These are phyloP conservation scores for Drosophila saltans DNA, from an alignment of 1,140 invertebrate genomes.

Conservation along the genomic window DNA sequence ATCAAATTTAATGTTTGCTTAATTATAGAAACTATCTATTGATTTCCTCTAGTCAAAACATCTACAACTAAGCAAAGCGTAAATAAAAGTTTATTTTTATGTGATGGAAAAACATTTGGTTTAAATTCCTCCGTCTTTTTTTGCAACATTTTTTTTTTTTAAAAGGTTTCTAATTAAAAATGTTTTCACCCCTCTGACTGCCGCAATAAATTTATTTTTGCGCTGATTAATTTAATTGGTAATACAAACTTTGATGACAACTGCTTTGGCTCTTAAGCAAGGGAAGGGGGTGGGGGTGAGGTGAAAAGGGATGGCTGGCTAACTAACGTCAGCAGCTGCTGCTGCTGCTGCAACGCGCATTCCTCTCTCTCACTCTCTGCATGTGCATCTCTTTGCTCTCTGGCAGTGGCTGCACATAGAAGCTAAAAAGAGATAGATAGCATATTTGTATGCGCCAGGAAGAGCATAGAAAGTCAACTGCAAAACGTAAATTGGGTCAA, in stretches of 20 bases:
- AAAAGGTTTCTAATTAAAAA: slow-evolving; percentile 6
- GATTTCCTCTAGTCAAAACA: neutral
- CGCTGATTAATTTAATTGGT: slow-evolving; percentile 22
- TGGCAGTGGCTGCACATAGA: slow-evolving; percentile 40
- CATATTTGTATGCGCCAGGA: slow-evolving; percentile 10
- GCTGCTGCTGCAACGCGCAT: slow-evolving; percentile 11
- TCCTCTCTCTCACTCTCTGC: slow-evolving; percentile 12
- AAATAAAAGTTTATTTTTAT: slow-evolving; percentile 2
- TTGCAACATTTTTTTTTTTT: neutral
- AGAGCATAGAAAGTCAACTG: slow-evolving; percentile 39
- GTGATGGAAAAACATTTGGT: neutral
- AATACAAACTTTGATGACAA: slow-evolving; percentile 21
- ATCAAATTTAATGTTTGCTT: neutral
- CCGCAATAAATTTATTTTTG: slow-evolving; percentile 1
- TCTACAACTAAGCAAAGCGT: neutral
- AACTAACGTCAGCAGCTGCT: slow-evolving; percentile 28
- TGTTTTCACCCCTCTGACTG: neutral
- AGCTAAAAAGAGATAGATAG: slow-evolving; percentile 14
- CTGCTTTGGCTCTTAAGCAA: neutral
- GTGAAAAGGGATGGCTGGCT: neutral
- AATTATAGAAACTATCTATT: neutral
- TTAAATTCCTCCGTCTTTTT: neutral
- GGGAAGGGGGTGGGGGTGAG: neutral
- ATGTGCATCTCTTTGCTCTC: slow-evolving; percentile 29
- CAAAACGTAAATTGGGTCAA: slow-evolving; percentile 51